Base-by-base conservation (phyloP, 2,797 vertebrate species). In the Phyllotis vaccarum region DNA sequence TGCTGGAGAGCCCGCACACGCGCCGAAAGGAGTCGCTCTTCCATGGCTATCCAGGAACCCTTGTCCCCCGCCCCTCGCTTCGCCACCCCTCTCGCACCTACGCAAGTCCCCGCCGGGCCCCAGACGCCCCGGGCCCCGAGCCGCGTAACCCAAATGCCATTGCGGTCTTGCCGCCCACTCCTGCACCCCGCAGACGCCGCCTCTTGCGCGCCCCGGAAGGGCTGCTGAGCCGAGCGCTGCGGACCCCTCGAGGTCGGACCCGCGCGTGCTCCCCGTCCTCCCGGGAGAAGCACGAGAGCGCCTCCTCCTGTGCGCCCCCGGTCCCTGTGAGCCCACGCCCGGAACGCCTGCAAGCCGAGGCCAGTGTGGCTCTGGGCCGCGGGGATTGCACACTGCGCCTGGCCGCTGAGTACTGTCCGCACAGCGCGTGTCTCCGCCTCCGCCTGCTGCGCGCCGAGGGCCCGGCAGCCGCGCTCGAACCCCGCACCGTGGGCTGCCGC, bases 1-100 rank as follows among this genome's bases (percentile, higher is more conserved):
- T 99, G 94, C 98, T 99, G 90, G 99, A 99, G 98, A 99, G 99
- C 92, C 99, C 99, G 27, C 99, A 99, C 97, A 99, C 99, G 72
- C 98, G 99, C 92, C 98, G 99, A 82, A 99, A 99, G 93, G 99
- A 99, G 97, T 99, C 99, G 0, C 98, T 99, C 85, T 99, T 99
- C 97, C 99, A 99, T 96, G 98, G 97, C 8, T n/a, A 40, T 34
- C 40, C 46, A 2, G 31, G 46, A 5, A 98, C 98, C 83, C 99
- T 3, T 99, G 49, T n/a, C 1, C 34, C 43, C 13, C 2, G 43
- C 97, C 97, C 98, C 98, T 0, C 22, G 6, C 19, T n/a, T 46
- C 22, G 31, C 40, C 89, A 5, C 17, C 76, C 62, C 12, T 16
- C 10, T 3, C 60, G 29, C 60, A 43, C 58, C 60, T 37, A 22